Percentiles rank a stretch among this genome's conserved stretches.
Conservation (phyloP, 30 jellyfish, hydroid and myxozoan genomes). For the Cassiopea xamachana region DNA sequence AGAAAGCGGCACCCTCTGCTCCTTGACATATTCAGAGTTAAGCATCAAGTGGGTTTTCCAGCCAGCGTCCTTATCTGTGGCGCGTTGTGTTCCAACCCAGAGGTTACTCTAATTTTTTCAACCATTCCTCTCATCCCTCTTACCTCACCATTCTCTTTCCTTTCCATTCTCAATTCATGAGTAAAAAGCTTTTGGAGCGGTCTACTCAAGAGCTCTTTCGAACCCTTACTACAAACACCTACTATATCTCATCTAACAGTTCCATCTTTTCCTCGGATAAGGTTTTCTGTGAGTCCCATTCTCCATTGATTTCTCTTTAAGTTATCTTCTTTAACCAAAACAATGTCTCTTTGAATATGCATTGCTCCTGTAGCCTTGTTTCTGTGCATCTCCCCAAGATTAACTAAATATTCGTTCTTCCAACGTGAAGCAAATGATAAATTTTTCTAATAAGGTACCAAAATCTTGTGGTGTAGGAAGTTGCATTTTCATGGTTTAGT, state of each 20-base stretch:
- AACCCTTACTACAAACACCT: not conserved
- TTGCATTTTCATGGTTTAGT: constrained; percentile 3
- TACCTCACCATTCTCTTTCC: constrained; percentile 1
- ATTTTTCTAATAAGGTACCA: constrained; percentile 20
- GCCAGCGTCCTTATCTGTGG: constrained; percentile 58
- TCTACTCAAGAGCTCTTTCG: not conserved
- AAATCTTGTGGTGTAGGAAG: constrained; percentile 2
- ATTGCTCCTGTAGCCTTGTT: not conserved
- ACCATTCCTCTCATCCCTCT: not conserved
- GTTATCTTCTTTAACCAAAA: constrained; percentile 4
- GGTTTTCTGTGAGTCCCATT: not conserved
- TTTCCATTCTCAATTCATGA: not conserved
- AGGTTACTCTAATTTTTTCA: not conserved
- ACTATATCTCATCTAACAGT: not conserved
- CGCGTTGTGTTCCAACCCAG: constrained; percentile 28
- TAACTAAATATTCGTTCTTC: constrained; percentile 44
- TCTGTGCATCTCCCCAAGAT: constrained; percentile 7
- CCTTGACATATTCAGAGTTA: constrained; percentile 69
- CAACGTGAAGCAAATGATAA: constrained; percentile 43
- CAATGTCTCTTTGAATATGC: constrained; percentile 4
- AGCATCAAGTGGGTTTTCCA: constrained; percentile 55
- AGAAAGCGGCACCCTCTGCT: constrained; percentile 61
- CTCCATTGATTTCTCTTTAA: not conserved
- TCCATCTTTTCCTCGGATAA: not conserved
- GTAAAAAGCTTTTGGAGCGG: not conserved